Evolutionary conservation across 2,888 invertebrate genomes (phyloP).

Genomic region (Julus scandinavius): DNA sequence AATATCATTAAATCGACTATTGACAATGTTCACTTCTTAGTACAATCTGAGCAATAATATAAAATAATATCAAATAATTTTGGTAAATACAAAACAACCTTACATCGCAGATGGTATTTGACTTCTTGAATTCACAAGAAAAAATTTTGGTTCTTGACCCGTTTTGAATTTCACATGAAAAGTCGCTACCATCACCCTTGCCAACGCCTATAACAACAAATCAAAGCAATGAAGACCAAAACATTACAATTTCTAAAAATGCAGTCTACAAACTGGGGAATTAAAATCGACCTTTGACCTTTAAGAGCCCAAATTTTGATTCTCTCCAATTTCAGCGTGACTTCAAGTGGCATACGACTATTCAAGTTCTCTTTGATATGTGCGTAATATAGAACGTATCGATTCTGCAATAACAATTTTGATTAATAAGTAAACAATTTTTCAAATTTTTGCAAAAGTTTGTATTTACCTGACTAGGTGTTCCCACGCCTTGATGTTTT

Average conservation of each 20-base stretch:
- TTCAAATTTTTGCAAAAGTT: not conserved
- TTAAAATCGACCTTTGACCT: slow-evolving; percentile 60
- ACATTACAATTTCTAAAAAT: slow-evolving; percentile 43
- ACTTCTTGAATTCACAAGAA: slow-evolving; percentile 62
- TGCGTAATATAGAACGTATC: slow-evolving; percentile 69
- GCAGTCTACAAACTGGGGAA: not conserved
- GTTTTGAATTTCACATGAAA: slow-evolving; percentile 64
- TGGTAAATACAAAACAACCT: no score
- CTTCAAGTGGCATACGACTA: slow-evolving; percentile 64
- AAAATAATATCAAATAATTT: no score
- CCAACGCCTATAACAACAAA: slow-evolving; percentile 65
- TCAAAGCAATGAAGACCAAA: not conserved
- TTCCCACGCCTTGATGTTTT: slow-evolving; percentile 69
- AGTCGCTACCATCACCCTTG: slow-evolving; percentile 67
- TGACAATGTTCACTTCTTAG: no score
- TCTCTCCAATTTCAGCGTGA: slow-evolving; percentile 63
- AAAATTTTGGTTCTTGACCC: slow-evolving; percentile 64
- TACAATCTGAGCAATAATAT: no score
- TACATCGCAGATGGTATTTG: not conserved
- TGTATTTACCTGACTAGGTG: slow-evolving; percentile 68
- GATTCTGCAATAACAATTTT: slow-evolving; percentile 64
- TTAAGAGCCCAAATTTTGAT: slow-evolving; percentile 65
- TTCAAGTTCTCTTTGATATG: slow-evolving; percentile 65
- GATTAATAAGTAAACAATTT: not conserved
- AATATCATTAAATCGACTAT: no score